phyloP scores from a whole-genome alignment of 2,113 vertebrate genomes.

The Polypterus bichir region DNA sequence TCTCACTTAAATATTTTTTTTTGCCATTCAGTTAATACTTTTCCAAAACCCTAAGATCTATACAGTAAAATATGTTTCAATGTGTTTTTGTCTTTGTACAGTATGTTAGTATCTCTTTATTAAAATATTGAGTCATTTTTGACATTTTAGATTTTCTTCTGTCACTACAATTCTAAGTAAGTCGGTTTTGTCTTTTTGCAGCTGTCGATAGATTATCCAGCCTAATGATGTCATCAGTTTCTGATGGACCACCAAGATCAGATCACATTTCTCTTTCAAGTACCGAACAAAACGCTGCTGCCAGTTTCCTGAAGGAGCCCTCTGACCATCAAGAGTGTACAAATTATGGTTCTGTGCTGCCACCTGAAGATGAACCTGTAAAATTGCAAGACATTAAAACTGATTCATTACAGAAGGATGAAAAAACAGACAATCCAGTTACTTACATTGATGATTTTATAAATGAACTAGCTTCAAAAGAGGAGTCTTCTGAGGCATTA shows the following conservation, averaged over 20 bases:
- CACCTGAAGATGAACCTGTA: slow-evolving; percentile 8
- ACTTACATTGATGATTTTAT: slow-evolving; percentile 49
- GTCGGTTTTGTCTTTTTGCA: slow-evolving; percentile 27
- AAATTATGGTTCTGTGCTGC: slow-evolving; percentile 9
- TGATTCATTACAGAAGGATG: neutral
- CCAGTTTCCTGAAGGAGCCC: slow-evolving; percentile 20
- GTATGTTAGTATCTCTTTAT: no score
- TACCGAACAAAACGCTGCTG: slow-evolving; percentile 7
- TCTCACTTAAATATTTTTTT: no score
- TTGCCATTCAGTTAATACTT: no score
- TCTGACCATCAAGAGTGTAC: neutral
- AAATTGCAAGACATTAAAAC: slow-evolving; percentile 9
- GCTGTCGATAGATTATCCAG: slow-evolving; percentile 56
- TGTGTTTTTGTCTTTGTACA: neutral
- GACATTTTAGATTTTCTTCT: no score
- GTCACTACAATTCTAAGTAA: no score
- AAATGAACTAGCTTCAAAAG: slow-evolving; percentile 27
- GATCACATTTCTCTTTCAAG: slow-evolving; percentile 21
- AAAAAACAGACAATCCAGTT: slow-evolving; percentile 22
- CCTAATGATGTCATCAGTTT: slow-evolving; percentile 38
- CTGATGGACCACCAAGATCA: slow-evolving; percentile 25
- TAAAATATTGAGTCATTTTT: no score
- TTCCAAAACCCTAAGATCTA: no score
- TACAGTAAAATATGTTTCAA: no score
- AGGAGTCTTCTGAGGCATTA: slow-evolving; percentile 5